Evolutionary conservation across 2,888 invertebrate genomes (phyloP).

Genomic region (Portevinia maculata): DNA sequence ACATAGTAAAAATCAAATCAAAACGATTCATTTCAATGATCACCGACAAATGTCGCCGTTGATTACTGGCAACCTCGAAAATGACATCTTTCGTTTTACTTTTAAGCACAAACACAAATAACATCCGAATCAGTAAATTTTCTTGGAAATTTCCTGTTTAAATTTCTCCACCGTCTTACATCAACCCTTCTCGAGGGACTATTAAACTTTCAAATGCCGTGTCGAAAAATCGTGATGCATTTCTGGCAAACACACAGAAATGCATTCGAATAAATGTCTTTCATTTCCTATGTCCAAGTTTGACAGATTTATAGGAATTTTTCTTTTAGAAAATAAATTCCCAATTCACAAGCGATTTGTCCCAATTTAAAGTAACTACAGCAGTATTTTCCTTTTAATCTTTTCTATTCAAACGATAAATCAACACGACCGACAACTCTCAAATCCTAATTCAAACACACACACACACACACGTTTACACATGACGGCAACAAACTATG

Average conservation of each 20-base stretch:
- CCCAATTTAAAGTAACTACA: conserved; percentile 63
- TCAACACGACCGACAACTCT: conserved; percentile 15
- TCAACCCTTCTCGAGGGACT: conserved; percentile 5
- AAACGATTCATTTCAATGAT: no score
- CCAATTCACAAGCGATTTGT: conserved; percentile 71
- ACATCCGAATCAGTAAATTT: conserved; percentile 47
- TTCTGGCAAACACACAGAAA: conserved; percentile 32
- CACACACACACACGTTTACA: conserved; percentile 21
- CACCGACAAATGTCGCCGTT: no score
- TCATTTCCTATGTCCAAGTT: conserved; percentile 45
- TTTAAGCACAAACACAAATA: background rate
- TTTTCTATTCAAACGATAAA: conserved; percentile 54
- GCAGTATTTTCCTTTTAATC: conserved; percentile 40
- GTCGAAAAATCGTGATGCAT: conserved; percentile 44
- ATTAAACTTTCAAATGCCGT: conserved; percentile 42
- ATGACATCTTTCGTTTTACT: no score
- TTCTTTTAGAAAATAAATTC: conserved; percentile 50
- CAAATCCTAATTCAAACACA: conserved; percentile 5
- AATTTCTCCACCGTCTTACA: background rate
- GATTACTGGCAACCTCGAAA: no score
- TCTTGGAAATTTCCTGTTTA: conserved; percentile 31
- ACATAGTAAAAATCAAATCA: no score
- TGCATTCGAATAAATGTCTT: conserved; percentile 17
- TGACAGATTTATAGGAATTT: conserved; percentile 61
- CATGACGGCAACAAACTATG: conserved; percentile 60